These are phyloP conservation scores for Danionella cerebrum DNA, from an alignment of 2,113 vertebrate genomes.

Conservation along the genomic window DNA sequence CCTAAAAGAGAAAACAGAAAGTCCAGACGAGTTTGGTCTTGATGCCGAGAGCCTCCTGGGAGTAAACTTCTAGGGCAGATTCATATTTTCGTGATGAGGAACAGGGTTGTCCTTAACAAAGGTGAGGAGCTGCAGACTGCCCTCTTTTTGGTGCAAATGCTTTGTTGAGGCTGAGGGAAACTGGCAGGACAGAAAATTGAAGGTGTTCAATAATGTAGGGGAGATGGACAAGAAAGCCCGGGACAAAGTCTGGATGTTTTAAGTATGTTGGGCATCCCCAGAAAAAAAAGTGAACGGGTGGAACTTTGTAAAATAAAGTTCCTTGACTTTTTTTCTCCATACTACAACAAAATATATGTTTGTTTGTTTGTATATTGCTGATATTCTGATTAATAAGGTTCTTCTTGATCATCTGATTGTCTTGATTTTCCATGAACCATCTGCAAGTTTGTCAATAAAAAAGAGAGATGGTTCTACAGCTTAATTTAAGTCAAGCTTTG, in stretches of 20 bases:
- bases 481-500: too few relatives aligned
- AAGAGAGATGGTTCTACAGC: too few relatives aligned
- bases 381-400: too few relatives aligned
- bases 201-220: conserved; percentile 21
- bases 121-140: neutral
- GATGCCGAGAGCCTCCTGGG: neutral
- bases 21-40: conserved; percentile 9
- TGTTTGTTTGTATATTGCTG: too few relatives aligned
- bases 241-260: neutral
- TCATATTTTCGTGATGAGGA: neutral
- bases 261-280: neutral
- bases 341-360: too few relatives aligned
- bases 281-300: neutral
- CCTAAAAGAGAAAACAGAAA: conserved; percentile 28
- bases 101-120: conserved; percentile 3
- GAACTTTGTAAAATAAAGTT: too few relatives aligned
- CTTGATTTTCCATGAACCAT: too few relatives aligned
- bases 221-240: neutral
- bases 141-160: neutral
- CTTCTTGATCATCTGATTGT: too few relatives aligned
- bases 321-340: too few relatives aligned
- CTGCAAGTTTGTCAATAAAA: too few relatives aligned
- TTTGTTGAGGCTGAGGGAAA: conserved; percentile 2
- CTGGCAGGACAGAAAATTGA: conserved; percentile 15
- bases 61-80: conserved; percentile 7